Evolutionary conservation across 1,140 invertebrate genomes (phyloP).

Genomic region (Musca domestica): DNA sequence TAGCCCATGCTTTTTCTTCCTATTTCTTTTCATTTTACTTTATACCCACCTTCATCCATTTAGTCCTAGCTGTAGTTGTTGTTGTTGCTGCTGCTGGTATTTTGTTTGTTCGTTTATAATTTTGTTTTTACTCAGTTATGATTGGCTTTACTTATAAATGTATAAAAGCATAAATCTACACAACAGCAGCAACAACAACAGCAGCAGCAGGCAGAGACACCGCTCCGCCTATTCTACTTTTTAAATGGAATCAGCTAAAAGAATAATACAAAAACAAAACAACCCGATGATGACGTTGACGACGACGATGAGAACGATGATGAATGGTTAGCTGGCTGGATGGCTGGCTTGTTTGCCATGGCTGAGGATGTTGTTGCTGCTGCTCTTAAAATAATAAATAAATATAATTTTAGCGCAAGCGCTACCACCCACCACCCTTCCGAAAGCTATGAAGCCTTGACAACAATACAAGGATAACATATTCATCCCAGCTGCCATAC

Average conservation of each 20-base stretch:
- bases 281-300: neutral
- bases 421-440: slow-evolving; percentile 24
- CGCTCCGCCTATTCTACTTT: slow-evolving; percentile 30
- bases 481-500: neutral
- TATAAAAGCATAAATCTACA: slow-evolving; percentile 3
- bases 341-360: too few species aligned
- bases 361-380: slow-evolving; percentile 17
- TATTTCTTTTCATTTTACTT: neutral
- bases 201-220: slow-evolving; percentile 18
- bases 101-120: neutral
- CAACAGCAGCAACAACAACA: slow-evolving; percentile 31
- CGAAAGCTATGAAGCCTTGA: slow-evolving; percentile 5
- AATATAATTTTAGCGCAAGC: slow-evolving; percentile 36
- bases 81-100: neutral
- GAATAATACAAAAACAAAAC: slow-evolving; percentile 21
- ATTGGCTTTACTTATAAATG: slow-evolving; percentile 19
- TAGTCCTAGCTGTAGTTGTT: neutral
- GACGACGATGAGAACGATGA: neutral
- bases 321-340: too few species aligned
- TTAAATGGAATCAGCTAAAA: slow-evolving; percentile 22
- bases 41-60: neutral
- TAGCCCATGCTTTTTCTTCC: neutral
- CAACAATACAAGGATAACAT: slow-evolving; percentile 17
- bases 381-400: slow-evolving; percentile 33
- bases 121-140: slow-evolving; percentile 19